A percentile compares a stretch with the other conserved stretches of the same genome.
phyloP scores from a whole-genome alignment of 2,888 invertebrate genomes.

The Tenthredo mesomela region DNA sequence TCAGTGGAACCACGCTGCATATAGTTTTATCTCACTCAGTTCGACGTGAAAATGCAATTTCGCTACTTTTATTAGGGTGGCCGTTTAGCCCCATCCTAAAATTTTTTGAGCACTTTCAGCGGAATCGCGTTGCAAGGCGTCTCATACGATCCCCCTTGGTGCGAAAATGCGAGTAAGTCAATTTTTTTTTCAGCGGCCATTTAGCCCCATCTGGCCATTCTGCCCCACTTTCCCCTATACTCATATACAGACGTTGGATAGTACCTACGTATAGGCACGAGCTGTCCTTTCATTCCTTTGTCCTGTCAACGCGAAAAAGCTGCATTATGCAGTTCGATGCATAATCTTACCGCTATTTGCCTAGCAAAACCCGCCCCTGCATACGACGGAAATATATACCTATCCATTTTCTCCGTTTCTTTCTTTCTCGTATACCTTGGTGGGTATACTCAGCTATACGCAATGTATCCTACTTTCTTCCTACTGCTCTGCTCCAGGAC shows the following conservation, averaged over 20 bases:
- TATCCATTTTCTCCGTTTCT: not conserved
- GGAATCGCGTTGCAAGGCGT: too few species aligned
- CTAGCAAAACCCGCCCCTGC: constrained; percentile 1
- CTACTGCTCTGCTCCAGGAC: not conserved
- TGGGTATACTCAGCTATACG: not conserved
- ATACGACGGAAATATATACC: constrained; percentile 35
- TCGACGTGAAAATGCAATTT: too few species aligned
- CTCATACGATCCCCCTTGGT: too few species aligned
- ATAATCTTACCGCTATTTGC: constrained; percentile 43
- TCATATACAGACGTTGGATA: not conserved
- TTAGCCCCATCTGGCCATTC: too few species aligned
- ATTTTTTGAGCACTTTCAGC: too few species aligned
- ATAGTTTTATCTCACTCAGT: too few species aligned
- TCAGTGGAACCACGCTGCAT: too few species aligned
- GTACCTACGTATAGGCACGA: constrained; percentile 14
- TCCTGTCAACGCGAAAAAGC: constrained; percentile 39
- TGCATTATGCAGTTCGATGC: constrained; percentile 51
- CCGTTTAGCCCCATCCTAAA: too few species aligned
- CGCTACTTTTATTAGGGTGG: too few species aligned
- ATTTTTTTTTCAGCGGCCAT: too few species aligned
- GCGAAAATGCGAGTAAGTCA: too few species aligned
- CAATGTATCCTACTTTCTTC: constrained; percentile 20
- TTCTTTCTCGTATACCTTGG: not conserved
- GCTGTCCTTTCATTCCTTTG: constrained; percentile 37
- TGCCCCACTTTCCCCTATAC: too few species aligned